These are phyloP conservation scores for Bombus pyrosoma DNA, from an alignment of 1,140 invertebrate genomes.

Conservation along the genomic window DNA sequence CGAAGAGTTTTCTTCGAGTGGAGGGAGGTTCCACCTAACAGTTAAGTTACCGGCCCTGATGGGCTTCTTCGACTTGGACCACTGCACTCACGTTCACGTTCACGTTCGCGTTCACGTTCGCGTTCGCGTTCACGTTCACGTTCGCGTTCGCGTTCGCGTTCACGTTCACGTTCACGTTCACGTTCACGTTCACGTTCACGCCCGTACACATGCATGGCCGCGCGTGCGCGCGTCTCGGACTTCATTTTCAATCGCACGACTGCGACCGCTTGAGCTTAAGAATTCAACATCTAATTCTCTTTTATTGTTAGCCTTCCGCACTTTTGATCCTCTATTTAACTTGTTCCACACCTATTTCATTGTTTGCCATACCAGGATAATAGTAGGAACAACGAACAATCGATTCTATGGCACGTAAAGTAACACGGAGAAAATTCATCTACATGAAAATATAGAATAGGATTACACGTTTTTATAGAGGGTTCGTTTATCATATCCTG, in stretches of 20 bases:
- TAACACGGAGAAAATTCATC: background rate
- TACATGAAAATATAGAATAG: background rate
- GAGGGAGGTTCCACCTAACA: conserved; percentile 51
- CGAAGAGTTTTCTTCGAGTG: conserved; percentile 55
- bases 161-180: no score
- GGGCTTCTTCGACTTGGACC: conserved; percentile 38
- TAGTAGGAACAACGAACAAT: background rate
- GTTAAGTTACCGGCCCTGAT: conserved; percentile 65
- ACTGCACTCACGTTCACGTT: background rate
- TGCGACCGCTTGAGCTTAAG: background rate
- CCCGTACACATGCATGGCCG: no score
- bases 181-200: no score
- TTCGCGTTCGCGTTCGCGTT: no score
- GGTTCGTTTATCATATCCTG: background rate
- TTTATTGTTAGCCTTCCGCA: background rate
- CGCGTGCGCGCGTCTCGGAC: background rate
- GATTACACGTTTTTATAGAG: background rate
- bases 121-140: no score
- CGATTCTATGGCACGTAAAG: background rate
- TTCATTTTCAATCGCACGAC: conserved; percentile 54
- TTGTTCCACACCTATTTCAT: conserved; percentile 18
- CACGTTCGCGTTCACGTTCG: no score
- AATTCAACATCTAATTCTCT: conserved; percentile 52
- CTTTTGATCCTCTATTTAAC: conserved; percentile 24
- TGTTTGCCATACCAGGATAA: background rate